Evolutionary conservation across 2,113 vertebrate genomes (phyloP).

Genomic region (Daboia siamensis): DNA sequence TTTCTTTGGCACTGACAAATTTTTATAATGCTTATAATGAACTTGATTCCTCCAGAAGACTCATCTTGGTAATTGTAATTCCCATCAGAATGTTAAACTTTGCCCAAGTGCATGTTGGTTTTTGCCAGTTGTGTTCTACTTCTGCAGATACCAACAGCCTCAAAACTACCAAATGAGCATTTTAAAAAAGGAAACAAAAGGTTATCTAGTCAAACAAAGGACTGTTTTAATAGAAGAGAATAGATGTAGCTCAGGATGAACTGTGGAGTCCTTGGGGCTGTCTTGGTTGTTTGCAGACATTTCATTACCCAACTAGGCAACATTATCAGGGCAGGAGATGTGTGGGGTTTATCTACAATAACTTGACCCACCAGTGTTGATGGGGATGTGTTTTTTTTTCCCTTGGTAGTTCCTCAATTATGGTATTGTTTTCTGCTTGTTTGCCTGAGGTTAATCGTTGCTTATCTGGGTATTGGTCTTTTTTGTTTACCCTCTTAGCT

Average conservation of each 20-base stretch:
- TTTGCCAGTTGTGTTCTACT: neutral
- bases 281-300: neutral
- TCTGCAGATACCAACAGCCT: conserved; percentile 8
- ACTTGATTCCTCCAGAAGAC: neutral
- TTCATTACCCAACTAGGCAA: neutral
- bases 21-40: neutral
- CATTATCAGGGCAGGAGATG: neutral
- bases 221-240: neutral
- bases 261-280: neutral
- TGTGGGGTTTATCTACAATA: neutral
- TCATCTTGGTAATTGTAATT: neutral
- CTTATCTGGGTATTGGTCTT: neutral
- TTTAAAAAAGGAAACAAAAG: neutral
- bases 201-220: neutral
- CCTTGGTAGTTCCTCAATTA: neutral
- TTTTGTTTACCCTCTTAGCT: neutral
- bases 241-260: neutral
- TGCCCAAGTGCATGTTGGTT: neutral
- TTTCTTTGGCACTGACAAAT: neutral
- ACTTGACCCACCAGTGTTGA: neutral
- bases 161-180: neutral
- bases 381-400: rapidly evolving
- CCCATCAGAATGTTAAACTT: conserved; percentile 25
- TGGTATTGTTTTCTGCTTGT: neutral
- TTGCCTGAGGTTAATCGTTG: neutral